phyloP scores from a whole-genome alignment of 1,140 invertebrate species.

The Bactericera cockerelli region DNA sequence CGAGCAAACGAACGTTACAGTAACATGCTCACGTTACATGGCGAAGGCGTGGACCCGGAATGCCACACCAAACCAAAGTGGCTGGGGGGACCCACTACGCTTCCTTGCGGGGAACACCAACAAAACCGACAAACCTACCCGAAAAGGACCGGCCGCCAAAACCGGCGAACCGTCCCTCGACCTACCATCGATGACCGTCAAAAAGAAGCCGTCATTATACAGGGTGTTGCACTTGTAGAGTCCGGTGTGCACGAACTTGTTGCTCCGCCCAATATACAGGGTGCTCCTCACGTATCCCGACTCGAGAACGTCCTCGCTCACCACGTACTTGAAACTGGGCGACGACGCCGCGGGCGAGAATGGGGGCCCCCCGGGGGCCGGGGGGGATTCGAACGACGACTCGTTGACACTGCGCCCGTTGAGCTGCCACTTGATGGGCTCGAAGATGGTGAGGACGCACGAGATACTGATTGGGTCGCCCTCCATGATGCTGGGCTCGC shows the following conservation, averaged over 20 bases:
- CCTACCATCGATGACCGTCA: conserved; percentile 3
- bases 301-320: neutral
- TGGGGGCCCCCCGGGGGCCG: neutral
- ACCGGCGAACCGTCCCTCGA: neutral
- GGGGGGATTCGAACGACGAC: neutral
- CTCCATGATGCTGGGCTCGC: neutral
- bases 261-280: neutral
- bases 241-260: neutral
- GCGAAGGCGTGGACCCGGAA: too few species aligned
- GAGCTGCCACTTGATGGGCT: neutral
- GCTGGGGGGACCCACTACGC: too few species aligned
- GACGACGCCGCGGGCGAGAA: neutral
- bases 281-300: neutral
- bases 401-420: neutral
- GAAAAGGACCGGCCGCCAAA: too few species aligned
- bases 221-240: neutral
- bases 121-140: too few species aligned
- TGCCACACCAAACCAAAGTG: too few species aligned
- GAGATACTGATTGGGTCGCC: neutral
- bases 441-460: neutral
- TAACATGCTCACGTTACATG: too few species aligned
- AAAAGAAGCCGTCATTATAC: neutral
- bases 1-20: too few species aligned
- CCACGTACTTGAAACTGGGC: neutral
- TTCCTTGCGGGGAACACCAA: too few species aligned